phyloP scores from a whole-genome alignment of 2,113 vertebrate genomes.

The Limanda limanda region DNA sequence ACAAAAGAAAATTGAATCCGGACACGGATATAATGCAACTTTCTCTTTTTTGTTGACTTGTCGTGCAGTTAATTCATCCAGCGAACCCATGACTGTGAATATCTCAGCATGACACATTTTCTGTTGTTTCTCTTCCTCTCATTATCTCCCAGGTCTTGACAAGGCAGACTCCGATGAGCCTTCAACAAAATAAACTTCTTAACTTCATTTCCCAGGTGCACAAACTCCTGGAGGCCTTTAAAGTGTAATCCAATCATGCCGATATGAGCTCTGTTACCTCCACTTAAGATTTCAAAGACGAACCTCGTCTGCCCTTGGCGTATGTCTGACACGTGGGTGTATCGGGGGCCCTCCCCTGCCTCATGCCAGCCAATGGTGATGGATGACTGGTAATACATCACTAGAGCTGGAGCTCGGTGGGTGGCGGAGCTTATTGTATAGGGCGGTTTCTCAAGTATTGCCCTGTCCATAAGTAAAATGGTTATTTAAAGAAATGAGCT shows the following conservation, averaged over 20 bases:
- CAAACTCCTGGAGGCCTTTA: conserved; percentile 37
- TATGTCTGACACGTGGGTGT: conserved; percentile 36
- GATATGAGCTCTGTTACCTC: conserved; percentile 51
- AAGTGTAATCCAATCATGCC: conserved; percentile 43
- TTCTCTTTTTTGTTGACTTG: conserved; percentile 41
- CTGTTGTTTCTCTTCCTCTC: conserved; percentile 28
- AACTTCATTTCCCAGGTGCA: conserved; percentile 53
- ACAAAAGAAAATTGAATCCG: conserved; percentile 50
- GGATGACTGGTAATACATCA: conserved; percentile 54
- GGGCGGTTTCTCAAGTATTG: conserved; percentile 12
- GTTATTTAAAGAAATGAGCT: conserved; percentile 20
- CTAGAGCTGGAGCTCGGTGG: conserved; percentile 22
- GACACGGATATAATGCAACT: conserved; percentile 25
- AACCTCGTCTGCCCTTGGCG: conserved; percentile 29
- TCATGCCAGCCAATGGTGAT: conserved; percentile 43
- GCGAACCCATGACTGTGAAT: conserved; percentile 31
- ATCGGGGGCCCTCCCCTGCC: conserved; percentile 16
- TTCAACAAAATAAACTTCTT: conserved; percentile 51
- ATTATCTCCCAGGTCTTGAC: conserved; percentile 36
- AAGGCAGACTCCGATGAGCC: conserved; percentile 2
- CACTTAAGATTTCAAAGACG: conserved; percentile 53
- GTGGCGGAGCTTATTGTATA: conserved; percentile 11
- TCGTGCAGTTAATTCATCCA: conserved; percentile 48
- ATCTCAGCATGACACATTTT: conserved; percentile 22
- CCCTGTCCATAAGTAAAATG: conserved; percentile 18